A percentile compares a stretch with the other conserved stretches of the same genome.
Conservation (phyloP, 2,113 vertebrate genomes). For the Pavo muticus region DNA sequence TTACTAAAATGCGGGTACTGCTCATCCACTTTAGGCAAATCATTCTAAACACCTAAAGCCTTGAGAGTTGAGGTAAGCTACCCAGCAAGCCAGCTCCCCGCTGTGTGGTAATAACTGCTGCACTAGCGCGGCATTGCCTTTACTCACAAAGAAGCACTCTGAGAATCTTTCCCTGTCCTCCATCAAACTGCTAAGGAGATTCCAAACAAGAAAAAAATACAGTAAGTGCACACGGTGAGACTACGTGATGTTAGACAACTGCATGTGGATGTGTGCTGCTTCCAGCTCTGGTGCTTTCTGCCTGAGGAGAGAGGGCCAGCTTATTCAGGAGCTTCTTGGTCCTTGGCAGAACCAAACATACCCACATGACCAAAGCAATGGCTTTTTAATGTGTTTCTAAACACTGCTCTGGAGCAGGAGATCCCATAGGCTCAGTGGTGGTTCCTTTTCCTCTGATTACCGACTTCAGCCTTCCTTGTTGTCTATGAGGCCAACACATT, state of each 20-base stretch:
- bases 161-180: not conserved
- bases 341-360: not conserved
- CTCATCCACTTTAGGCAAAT: not conserved
- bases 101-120: not conserved
- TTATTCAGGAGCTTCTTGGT: not conserved
- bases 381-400: not conserved
- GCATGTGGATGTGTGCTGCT: not conserved
- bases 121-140: not conserved
- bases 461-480: not conserved
- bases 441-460: not conserved
- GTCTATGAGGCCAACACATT: not conserved
- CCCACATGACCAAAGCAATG: not conserved
- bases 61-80: not conserved
- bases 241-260: not conserved
- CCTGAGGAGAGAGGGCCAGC: not conserved
- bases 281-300: not conserved
- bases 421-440: not conserved
- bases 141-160: not conserved
- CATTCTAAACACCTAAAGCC: not conserved
- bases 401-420: not conserved
- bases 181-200: not conserved
- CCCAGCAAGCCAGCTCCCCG: not conserved
- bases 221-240: not conserved
- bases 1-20: not conserved
- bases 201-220: not conserved